These are phyloP conservation scores for Helleia helle DNA, from an alignment of 2,888 invertebrate species.

Conservation along the genomic window DNA sequence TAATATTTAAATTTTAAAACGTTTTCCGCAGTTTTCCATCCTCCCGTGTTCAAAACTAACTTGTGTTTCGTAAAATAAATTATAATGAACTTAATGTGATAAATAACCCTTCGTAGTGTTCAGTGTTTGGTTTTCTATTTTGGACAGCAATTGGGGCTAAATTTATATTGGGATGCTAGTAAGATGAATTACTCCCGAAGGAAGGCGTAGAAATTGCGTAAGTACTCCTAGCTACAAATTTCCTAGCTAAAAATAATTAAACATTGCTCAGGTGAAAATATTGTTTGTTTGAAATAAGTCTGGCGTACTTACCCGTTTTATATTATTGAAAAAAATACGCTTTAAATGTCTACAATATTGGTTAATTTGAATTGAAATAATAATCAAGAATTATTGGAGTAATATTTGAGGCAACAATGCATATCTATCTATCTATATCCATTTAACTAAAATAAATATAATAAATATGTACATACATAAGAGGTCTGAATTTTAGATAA, in stretches of 20 bases:
- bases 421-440: too few relatives aligned
- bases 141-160: slow-evolving; percentile 52
- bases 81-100: slow-evolving; percentile 40
- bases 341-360: too few relatives aligned
- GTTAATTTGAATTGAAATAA: too few relatives aligned
- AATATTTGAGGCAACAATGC: too few relatives aligned
- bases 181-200: slow-evolving; percentile 46
- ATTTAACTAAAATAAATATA: too few relatives aligned
- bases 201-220: slow-evolving; percentile 56
- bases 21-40: slow-evolving; percentile 40
- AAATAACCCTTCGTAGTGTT: slow-evolving; percentile 32
- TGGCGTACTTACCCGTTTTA: too few relatives aligned
- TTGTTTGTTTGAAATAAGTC: too few relatives aligned
- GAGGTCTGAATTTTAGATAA: too few relatives aligned
- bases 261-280: neutral
- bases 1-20: slow-evolving; percentile 33
- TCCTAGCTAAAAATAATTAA: slow-evolving; percentile 5
- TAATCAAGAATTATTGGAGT: too few relatives aligned
- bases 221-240: slow-evolving; percentile 41
- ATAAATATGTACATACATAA: too few relatives aligned
- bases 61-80: slow-evolving; percentile 25
- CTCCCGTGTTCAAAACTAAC: slow-evolving; percentile 13
- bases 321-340: too few relatives aligned
- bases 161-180: slow-evolving; percentile 41
- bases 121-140: slow-evolving; percentile 55